Percentiles rank a stretch among this genome's conserved stretches.
phyloP scores from a whole-genome alignment of 1,140 invertebrate genomes.

The Whitmania pigra region DNA sequence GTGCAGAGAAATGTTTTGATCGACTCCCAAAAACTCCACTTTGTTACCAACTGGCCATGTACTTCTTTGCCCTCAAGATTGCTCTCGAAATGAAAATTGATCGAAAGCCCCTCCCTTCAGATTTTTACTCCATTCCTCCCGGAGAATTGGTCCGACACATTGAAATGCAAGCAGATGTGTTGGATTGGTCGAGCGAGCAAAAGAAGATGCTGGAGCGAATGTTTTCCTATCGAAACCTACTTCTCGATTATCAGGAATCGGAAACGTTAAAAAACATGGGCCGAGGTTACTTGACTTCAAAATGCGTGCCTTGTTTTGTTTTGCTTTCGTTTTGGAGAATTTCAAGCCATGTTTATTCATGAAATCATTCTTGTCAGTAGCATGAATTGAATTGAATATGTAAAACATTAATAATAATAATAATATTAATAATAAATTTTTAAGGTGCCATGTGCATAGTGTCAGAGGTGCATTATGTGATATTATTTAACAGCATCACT shows the following conservation, averaged over 20 bases:
- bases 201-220: constrained; percentile 29
- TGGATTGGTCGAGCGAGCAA: constrained; percentile 29
- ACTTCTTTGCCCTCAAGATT: constrained; percentile 39
- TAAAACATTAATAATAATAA: no score
- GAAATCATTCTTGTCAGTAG: no score
- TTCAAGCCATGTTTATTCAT: no score
- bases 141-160: constrained; percentile 27
- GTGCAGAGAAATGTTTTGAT: constrained; percentile 34
- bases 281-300: constrained; percentile 32
- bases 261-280: constrained; percentile 39
- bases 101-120: constrained; percentile 23
- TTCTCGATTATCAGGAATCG: constrained; percentile 43
- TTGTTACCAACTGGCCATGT: constrained; percentile 32
- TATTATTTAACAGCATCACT: no score
- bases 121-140: constrained; percentile 31
- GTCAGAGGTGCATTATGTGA: no score
- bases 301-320: no score
- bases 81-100: constrained; percentile 29
- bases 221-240: constrained; percentile 34
- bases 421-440: no score
- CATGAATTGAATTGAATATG: no score
- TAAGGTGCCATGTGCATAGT: no score
- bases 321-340: no score
- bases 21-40: constrained; percentile 31
- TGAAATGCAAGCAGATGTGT: constrained; percentile 21